phyloP scores from a whole-genome alignment of 1,140 invertebrate genomes.

The Hylyphantes graminicola region DNA sequence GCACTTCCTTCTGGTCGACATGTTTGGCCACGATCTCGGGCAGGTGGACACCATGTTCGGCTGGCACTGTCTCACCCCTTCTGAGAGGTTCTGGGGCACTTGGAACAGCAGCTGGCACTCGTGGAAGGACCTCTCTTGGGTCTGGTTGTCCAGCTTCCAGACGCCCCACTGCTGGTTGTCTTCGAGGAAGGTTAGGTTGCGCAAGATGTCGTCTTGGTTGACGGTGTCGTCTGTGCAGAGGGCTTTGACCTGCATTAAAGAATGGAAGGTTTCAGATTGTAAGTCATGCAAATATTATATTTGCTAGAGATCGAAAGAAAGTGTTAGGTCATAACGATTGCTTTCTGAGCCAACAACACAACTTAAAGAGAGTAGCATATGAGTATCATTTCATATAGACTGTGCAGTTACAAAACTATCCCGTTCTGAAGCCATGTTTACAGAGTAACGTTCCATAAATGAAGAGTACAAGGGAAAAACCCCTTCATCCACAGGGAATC shows the following conservation, averaged over 20 bases:
- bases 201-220: neutral
- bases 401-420: too few species aligned
- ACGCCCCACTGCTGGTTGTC: constrained; percentile 37
- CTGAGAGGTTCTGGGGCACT: neutral
- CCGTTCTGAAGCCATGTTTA: too few species aligned
- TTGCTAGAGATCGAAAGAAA: too few species aligned
- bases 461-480: too few species aligned
- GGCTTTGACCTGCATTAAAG: neutral
- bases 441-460: too few species aligned
- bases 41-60: constrained; percentile 25
- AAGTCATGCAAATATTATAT: too few species aligned
- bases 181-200: constrained; percentile 45
- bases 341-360: too few species aligned
- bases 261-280: too few species aligned
- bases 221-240: neutral
- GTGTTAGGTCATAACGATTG: too few species aligned
- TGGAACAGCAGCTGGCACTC: constrained; percentile 39
- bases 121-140: neutral
- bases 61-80: constrained; percentile 15
- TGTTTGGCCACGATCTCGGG: constrained; percentile 19
- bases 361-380: too few species aligned
- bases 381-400: too few species aligned
- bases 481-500: too few species aligned
- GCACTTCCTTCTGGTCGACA: neutral
- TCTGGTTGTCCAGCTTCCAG: neutral